Evolutionary conservation across 2,797 vertebrate species (phyloP).

Genomic region (Mycteria americana): DNA sequence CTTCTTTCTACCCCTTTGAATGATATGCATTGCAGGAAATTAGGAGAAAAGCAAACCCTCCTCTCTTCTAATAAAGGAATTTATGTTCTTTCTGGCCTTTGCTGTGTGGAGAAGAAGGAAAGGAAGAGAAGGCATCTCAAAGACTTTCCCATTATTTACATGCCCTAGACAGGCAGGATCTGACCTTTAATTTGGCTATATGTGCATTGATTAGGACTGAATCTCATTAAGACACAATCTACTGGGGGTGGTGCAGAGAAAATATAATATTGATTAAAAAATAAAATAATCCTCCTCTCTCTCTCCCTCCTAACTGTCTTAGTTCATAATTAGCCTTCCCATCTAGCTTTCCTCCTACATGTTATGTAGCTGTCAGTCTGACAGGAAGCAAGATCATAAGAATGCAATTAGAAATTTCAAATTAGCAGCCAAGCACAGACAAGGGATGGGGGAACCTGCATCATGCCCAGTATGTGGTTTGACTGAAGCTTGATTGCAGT

Average conservation of each 20-base stretch:
- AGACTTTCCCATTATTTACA: not conserved
- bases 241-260: slow-evolving; percentile 1
- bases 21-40: not conserved
- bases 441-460: not conserved
- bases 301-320: not conserved
- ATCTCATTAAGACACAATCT: slow-evolving; percentile 38
- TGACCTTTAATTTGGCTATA: slow-evolving; percentile 49
- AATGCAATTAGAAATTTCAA: slow-evolving; percentile 47
- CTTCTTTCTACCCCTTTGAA: not conserved
- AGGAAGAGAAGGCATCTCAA: not conserved
- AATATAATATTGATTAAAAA: slow-evolving; percentile 64
- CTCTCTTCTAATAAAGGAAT: not conserved
- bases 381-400: not conserved
- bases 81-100: not conserved
- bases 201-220: slow-evolving; percentile 23
- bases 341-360: slow-evolving; percentile 10
- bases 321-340: slow-evolving; percentile 38
- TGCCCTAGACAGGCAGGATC: not conserved
- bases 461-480: not conserved
- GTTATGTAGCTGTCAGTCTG: slow-evolving; percentile 1
- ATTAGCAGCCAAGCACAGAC: not conserved
- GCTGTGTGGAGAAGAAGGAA: not conserved
- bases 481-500: not conserved
- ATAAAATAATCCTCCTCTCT: slow-evolving; percentile 10
- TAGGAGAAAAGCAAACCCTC: not conserved